phyloP scores from a whole-genome alignment of 2,888 invertebrate species.

The Labia minor region DNA sequence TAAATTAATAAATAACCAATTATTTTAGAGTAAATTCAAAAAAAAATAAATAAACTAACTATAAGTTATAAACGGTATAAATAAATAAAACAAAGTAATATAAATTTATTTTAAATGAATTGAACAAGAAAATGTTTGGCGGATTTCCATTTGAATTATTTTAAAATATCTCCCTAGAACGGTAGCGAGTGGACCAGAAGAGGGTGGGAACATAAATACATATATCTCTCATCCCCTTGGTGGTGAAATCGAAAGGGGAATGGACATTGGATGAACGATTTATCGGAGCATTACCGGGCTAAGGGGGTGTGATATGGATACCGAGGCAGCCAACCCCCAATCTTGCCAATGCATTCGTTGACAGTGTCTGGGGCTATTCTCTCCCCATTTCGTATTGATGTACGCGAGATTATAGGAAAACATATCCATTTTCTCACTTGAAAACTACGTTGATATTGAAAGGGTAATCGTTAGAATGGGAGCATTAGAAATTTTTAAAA shows the following conservation, averaged over 20 bases:
- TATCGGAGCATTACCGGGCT: conserved; percentile 7
- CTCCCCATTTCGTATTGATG: not conserved
- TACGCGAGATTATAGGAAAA: conserved; percentile 13
- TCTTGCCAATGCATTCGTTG: conserved; percentile 13
- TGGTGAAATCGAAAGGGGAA: conserved; percentile 1
- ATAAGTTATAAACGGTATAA: no score
- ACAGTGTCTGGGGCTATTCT: conserved; percentile 5
- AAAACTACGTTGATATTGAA: not conserved
- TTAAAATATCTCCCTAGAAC: not conserved
- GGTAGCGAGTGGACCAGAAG: not conserved
- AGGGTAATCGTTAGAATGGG: not conserved
- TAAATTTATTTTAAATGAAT: not conserved
- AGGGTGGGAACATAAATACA: not conserved
- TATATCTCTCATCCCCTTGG: conserved; percentile 1
- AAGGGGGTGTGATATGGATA: conserved; percentile 2
- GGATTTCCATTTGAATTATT: not conserved
- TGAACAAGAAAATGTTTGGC: conserved; percentile 7
- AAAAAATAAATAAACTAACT: no score
- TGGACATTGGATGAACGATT: conserved; percentile 8
- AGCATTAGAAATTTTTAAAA: not conserved
- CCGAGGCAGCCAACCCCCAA: not conserved
- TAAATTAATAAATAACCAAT: no score
- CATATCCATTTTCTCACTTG: not conserved
- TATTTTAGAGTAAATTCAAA: no score
- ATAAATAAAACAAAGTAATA: no score